phyloP scores from a whole-genome alignment of 1,140 invertebrate species.

The Centruroides sculpturatus region DNA sequence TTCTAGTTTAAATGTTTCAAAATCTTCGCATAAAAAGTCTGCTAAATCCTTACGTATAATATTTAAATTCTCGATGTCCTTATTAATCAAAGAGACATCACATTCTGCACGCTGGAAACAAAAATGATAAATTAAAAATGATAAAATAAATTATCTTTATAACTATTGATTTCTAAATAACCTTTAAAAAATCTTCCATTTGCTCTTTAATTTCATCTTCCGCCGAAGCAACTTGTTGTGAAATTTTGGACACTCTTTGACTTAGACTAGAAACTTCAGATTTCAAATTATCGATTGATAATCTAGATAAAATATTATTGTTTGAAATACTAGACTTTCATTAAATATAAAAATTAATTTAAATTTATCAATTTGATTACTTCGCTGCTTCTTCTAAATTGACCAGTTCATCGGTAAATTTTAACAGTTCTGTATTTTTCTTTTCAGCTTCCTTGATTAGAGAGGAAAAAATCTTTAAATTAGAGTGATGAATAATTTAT shows the following conservation, averaged over 20 bases:
- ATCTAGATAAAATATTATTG: conserved; percentile 34
- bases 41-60: conserved; percentile 57
- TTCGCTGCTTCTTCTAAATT: conserved; percentile 78
- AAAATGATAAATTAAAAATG: background rate
- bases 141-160: too few relatives aligned
- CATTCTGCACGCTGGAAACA: conserved; percentile 6
- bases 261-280: conserved; percentile 74
- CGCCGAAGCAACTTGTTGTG: conserved; percentile 39
- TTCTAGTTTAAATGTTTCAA: conserved; percentile 76
- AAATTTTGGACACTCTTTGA: conserved; percentile 58
- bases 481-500: background rate
- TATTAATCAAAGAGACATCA: conserved; percentile 5
- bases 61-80: conserved; percentile 45
- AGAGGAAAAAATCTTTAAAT: background rate
- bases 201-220: conserved; percentile 6
- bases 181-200: conserved; percentile 13
- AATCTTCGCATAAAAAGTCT: conserved; percentile 91
- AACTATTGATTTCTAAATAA: background rate
- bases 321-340: background rate
- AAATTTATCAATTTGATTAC: conserved; percentile 34
- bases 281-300: conserved; percentile 75
- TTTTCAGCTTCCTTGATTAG: conserved; percentile 61
- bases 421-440: conserved; percentile 47
- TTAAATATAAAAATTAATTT: background rate
- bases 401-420: conserved; percentile 61